Evolutionary conservation across 2,888 invertebrate genomes (phyloP).

Genomic region (Melanophora roralis): DNA sequence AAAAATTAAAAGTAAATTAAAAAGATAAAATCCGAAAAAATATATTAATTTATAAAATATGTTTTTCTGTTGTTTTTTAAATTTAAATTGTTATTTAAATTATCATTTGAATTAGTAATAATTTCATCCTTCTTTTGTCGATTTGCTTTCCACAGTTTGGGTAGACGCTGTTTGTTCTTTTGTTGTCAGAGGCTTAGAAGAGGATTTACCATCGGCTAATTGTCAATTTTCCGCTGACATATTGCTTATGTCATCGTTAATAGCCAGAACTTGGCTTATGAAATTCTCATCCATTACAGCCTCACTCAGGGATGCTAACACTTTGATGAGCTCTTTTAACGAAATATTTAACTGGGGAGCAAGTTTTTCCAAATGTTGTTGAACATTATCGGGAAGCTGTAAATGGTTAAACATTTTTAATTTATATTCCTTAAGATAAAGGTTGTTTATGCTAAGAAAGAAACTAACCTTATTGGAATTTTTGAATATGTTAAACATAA

Average conservation of each 20-base stretch:
- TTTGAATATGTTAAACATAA: conserved; percentile 84
- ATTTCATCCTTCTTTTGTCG: conserved; percentile 1
- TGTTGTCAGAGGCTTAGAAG: conserved; percentile 31
- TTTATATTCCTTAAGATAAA: too few relatives aligned
- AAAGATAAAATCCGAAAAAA: conserved; percentile 13
- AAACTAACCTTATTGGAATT: conserved; percentile 80
- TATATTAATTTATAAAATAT: too few relatives aligned
- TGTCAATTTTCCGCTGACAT: conserved; percentile 85
- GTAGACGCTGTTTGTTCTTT: conserved; percentile 29
- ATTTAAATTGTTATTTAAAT: not conserved
- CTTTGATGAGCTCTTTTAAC: conserved; percentile 80
- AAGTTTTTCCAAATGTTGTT: conserved; percentile 82
- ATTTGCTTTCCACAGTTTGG: conserved; percentile 10
- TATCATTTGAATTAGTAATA: not conserved
- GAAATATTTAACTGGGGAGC: conserved; percentile 86
- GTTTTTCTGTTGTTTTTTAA: not conserved
- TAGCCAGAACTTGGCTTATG: conserved; percentile 85
- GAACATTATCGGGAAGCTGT: conserved; percentile 81
- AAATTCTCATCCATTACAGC: conserved; percentile 85
- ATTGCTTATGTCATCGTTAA: conserved; percentile 88
- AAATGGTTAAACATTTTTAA: too few relatives aligned
- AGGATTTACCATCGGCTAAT: conserved; percentile 64
- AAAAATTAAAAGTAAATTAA: conserved; percentile 1
- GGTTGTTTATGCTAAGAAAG: not conserved
- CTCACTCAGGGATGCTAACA: conserved; percentile 82